phyloP scores from a whole-genome alignment of 1,140 invertebrate genomes.

The Lineus longissimus region DNA sequence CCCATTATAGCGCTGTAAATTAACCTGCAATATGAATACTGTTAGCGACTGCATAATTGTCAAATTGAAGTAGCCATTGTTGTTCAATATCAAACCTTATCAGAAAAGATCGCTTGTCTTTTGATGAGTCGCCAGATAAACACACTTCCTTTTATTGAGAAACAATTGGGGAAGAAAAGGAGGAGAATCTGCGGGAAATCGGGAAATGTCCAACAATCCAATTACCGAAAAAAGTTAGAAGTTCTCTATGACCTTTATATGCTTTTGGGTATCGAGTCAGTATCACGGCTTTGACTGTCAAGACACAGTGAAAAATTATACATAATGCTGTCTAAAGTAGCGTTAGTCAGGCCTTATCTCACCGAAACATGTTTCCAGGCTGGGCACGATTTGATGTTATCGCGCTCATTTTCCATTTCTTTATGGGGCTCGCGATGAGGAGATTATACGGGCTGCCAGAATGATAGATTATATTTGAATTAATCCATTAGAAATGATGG shows the following conservation, averaged over 20 bases:
- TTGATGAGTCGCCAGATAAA: neutral
- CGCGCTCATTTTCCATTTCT: conserved; percentile 32
- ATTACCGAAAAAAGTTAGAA: neutral
- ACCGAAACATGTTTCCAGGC: conserved; percentile 20
- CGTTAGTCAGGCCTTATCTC: conserved; percentile 7
- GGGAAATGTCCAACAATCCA: neutral
- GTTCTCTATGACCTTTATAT: neutral
- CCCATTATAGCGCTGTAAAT: too few species aligned
- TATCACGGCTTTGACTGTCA: conserved; percentile 1
- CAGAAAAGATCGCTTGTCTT: too few species aligned
- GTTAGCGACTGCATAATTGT: too few species aligned
- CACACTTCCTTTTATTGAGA: neutral
- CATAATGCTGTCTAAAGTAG: conserved; percentile 8
- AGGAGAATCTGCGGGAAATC: neutral
- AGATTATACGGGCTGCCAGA: conserved; percentile 20
- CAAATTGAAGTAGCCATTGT: too few species aligned
- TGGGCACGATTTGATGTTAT: conserved; percentile 22
- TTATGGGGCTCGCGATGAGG: conserved; percentile 31
- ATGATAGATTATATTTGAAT: conserved; percentile 35
- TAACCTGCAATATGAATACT: too few species aligned
- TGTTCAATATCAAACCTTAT: too few species aligned
- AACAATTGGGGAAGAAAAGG: neutral
- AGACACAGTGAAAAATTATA: conserved; percentile 6
- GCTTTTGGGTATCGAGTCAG: neutral
- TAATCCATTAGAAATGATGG: conserved; percentile 36